Evolutionary conservation across 1,140 invertebrate genomes (phyloP).

Genomic region (Harpegnathos saltator): DNA sequence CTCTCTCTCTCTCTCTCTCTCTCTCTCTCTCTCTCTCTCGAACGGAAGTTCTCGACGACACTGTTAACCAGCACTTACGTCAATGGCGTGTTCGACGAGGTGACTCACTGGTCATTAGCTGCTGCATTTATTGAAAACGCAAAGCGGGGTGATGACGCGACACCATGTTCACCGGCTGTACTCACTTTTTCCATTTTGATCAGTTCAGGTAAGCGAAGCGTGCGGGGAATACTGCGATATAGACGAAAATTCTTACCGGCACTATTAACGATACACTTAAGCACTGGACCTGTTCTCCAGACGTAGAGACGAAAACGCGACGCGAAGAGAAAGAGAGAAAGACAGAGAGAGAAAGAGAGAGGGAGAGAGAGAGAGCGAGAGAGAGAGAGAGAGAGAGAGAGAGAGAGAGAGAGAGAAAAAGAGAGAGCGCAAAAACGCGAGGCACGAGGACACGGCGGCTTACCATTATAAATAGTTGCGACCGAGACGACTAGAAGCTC

Average conservation of each 20-base stretch:
- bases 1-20: too few relatives aligned
- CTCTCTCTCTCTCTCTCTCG: too few relatives aligned
- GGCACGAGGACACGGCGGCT: conserved; percentile 44
- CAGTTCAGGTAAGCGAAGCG: conserved; percentile 31
- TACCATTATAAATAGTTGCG: conserved; percentile 74
- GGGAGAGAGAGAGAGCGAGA: background rate
- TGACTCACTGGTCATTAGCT: too few relatives aligned
- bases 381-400: background rate
- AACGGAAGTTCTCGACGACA: too few relatives aligned
- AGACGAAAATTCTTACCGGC: conserved; percentile 42
- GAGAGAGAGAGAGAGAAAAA: too few relatives aligned
- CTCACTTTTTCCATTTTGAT: conserved; percentile 39
- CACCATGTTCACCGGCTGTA: too few relatives aligned
- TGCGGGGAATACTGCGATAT: conserved; percentile 16
- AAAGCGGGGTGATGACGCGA: too few relatives aligned
- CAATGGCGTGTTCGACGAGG: too few relatives aligned
- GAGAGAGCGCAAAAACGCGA: conserved; percentile 16
- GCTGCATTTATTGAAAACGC: too few relatives aligned
- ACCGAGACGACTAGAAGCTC: conserved; percentile 44
- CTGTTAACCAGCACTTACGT: too few relatives aligned
- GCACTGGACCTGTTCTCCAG: conserved; percentile 25
- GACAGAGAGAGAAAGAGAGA: background rate
- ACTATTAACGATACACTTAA: conserved; percentile 53
- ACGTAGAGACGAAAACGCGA: conserved; percentile 23
- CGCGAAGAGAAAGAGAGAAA: background rate